Evolutionary conservation across 2,888 invertebrate genomes (phyloP).

Genomic region (Mythimna impura): DNA sequence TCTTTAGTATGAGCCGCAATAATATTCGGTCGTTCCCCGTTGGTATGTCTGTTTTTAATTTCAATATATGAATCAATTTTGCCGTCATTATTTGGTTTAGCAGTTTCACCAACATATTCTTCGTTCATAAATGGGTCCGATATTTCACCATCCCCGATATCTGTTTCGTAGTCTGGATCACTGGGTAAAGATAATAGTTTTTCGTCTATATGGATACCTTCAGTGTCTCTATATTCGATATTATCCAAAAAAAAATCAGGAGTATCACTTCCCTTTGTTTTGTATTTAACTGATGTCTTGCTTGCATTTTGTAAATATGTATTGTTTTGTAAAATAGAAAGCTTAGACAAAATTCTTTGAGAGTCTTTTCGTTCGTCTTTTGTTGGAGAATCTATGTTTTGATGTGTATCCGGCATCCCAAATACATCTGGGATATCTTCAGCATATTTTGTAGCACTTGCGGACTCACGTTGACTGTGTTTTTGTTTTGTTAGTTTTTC

Average conservation of each 20-base stretch:
- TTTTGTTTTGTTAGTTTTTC: neutral
- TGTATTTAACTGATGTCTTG: neutral
- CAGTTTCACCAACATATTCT: neutral
- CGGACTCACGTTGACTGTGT: neutral
- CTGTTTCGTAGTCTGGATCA: neutral
- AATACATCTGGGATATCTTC: neutral
- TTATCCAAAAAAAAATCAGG: neutral
- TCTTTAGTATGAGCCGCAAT: slow-evolving; percentile 6
- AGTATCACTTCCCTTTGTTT: neutral
- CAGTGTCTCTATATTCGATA: neutral
- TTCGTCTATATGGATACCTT: neutral
- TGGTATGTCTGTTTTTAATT: neutral
- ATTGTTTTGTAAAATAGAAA: neutral
- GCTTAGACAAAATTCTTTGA: slow-evolving; percentile 15
- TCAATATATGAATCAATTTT: neutral
- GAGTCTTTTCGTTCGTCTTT: neutral
- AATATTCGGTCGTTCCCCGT: neutral
- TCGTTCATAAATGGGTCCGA: neutral
- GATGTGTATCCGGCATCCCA: neutral
- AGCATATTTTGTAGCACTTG: neutral
- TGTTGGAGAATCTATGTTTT: neutral
- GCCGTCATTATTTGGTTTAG: neutral
- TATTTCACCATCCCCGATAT: neutral
- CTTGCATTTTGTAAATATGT: neutral
- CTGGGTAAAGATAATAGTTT: slow-evolving; percentile 2